Evolutionary conservation across 2,888 invertebrate genomes (phyloP).

Genomic region (Trachelus iudaicus): DNA sequence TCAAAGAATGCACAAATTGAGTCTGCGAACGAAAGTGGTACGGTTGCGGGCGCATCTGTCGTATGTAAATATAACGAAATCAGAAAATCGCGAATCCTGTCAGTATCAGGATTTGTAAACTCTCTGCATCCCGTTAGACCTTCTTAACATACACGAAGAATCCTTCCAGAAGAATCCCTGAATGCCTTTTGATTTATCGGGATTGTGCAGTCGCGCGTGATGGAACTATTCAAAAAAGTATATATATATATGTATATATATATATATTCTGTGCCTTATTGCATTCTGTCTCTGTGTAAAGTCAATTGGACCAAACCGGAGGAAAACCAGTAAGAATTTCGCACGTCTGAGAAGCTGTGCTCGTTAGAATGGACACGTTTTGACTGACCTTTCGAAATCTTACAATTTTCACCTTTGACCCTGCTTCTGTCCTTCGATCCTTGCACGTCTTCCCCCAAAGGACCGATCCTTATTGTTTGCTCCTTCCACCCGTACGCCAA

Average conservation of each 20-base stretch:
- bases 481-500: neutral
- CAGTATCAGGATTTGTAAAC: neutral
- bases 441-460: neutral
- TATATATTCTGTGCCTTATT: conserved; percentile 38
- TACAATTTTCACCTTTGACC: neutral
- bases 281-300: conserved; percentile 14
- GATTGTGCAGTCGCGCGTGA: conserved; percentile 33
- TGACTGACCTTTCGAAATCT: neutral
- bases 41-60: neutral
- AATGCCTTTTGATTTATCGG: conserved; percentile 30
- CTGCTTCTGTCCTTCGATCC: neutral
- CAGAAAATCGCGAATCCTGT: neutral
- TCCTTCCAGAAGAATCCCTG: conserved; percentile 1
- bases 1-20: neutral
- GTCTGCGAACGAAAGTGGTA: neutral
- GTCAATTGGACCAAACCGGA: neutral
- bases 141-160: neutral
- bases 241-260: neutral
- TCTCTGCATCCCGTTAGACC: neutral
- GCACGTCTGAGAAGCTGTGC: neutral
- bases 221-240: neutral
- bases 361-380: neutral
- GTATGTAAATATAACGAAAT: neutral
- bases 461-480: neutral
- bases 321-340: neutral